A percentile compares a stretch with the other conserved stretches of the same genome.
phyloP scores from a whole-genome alignment of 2,113 vertebrate genomes.

The Stomatorhinus ivindoensis region DNA sequence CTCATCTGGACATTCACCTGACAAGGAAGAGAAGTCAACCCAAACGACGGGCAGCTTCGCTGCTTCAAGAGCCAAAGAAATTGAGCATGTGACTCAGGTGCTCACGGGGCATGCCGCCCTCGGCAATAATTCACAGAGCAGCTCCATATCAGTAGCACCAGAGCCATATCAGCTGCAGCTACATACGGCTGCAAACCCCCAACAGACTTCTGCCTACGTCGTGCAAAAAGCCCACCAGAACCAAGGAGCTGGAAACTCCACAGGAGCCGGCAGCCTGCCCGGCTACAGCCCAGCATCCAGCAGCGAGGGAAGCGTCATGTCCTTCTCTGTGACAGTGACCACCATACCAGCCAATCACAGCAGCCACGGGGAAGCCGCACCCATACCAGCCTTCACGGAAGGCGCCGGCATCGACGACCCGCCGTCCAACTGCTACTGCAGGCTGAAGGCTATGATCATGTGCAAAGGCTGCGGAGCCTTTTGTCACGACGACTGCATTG shows the following conservation, averaged over 20 bases:
- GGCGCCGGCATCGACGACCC: constrained; percentile 68
- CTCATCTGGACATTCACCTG: constrained; percentile 35
- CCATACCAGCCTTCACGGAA: constrained; percentile 74
- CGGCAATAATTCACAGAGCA: constrained; percentile 52
- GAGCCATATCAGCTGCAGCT: constrained; percentile 53
- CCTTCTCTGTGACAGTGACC: constrained; percentile 95
- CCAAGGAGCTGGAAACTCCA: constrained; percentile 44
- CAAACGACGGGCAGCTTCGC: constrained; percentile 37
- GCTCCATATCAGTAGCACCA: constrained; percentile 13
- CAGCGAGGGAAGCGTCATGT: constrained; percentile 82
- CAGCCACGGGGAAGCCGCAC: constrained; percentile 61
- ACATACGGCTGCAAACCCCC: constrained; percentile 15
- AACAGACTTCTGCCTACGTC: neutral
- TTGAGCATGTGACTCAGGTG: constrained; percentile 62
- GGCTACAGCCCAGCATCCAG: constrained; percentile 54
- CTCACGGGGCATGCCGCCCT: constrained; percentile 59
- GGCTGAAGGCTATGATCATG: constrained; percentile 98
- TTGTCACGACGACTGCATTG: constrained; percentile 96
- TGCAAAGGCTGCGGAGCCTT: constrained; percentile 96
- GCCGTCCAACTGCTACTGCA: constrained; percentile 91
- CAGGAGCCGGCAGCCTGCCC: constrained; percentile 38
- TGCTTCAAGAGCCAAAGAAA: constrained; percentile 62
- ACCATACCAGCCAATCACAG: constrained; percentile 72
- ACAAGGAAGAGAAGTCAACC: constrained; percentile 38
- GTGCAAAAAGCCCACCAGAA: neutral